A percentile compares a stretch with the other conserved stretches of the same genome.
Evolutionary conservation across 2,797 vertebrate genomes (phyloP).

Genomic region (Argyrosomus regius): DNA sequence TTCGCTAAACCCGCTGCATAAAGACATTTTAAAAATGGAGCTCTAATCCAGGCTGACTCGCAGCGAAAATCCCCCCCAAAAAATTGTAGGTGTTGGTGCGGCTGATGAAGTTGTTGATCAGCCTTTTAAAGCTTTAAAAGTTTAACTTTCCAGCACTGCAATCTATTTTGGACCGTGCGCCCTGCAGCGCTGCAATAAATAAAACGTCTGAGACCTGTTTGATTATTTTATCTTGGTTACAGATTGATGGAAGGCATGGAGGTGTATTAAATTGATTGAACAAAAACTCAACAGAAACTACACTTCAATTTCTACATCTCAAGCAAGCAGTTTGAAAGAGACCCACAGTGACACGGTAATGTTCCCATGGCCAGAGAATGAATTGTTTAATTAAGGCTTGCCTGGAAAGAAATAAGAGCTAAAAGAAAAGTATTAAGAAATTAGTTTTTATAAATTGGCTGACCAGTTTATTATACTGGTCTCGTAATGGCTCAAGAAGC

Average conservation of each 20-base stretch:
- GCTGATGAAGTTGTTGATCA: neutral
- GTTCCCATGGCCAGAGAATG: neutral
- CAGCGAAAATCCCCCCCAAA: neutral
- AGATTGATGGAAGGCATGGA: neutral
- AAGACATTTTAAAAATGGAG: neutral
- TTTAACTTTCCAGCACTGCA: neutral
- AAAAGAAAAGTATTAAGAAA: neutral
- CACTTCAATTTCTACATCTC: neutral
- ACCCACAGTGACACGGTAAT: neutral
- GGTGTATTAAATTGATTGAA: neutral
- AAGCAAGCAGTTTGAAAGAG: neutral
- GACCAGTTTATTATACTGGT: neutral
- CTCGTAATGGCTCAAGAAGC: conserved; percentile 23
- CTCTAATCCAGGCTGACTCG: neutral
- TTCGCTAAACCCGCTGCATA: conserved; percentile 2
- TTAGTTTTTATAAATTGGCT: neutral
- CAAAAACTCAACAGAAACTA: neutral
- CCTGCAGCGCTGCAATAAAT: too few species aligned
- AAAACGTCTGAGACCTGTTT: neutral
- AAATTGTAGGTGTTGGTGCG: too few species aligned
- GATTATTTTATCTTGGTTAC: neutral
- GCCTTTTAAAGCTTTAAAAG: neutral
- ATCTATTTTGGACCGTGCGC: neutral
- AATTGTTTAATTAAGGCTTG: neutral
- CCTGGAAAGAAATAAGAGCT: neutral